Evolutionary conservation across 2,113 vertebrate species (phyloP).

Genomic region (Puffinus mauretanicus): DNA sequence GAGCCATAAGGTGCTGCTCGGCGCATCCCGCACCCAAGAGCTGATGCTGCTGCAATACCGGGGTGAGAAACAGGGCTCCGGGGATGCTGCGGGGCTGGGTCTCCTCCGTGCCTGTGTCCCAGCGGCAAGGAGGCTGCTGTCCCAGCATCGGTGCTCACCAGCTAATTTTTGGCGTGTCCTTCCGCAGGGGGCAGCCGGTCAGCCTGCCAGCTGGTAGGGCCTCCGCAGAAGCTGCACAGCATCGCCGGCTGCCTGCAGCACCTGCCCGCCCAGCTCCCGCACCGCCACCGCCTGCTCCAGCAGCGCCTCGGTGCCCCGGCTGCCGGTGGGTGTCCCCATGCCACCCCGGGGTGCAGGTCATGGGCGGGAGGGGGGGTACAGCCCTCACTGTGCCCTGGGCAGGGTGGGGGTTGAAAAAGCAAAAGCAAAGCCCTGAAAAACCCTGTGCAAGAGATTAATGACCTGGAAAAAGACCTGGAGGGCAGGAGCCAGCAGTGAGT

Average conservation of each 20-base stretch:
- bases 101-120: accelerated
- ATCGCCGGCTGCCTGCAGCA: slow-evolving; percentile 69
- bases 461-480: accelerated
- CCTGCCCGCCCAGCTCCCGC: slow-evolving; percentile 76
- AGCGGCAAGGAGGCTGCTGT: no score
- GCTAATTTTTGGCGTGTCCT: accelerated
- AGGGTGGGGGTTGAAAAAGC: neutral
- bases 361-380: neutral
- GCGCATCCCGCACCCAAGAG: neutral
- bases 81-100: neutral
- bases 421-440: neutral
- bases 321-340: slow-evolving; percentile 56
- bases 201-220: slow-evolving; percentile 61
- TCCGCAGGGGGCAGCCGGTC: accelerated
- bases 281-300: slow-evolving; percentile 37
- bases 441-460: neutral
- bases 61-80: neutral
- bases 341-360: accelerated
- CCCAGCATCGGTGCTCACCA: accelerated
- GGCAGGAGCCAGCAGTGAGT: neutral
- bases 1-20: slow-evolving; percentile 27
- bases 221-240: slow-evolving; percentile 75
- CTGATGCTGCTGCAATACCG: slow-evolving; percentile 10
- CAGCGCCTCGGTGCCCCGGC: slow-evolving; percentile 69
- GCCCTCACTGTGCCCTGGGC: accelerated